phyloP scores from a whole-genome alignment of 2,113 vertebrate species.

The Xenotilapia caudafasciata region DNA sequence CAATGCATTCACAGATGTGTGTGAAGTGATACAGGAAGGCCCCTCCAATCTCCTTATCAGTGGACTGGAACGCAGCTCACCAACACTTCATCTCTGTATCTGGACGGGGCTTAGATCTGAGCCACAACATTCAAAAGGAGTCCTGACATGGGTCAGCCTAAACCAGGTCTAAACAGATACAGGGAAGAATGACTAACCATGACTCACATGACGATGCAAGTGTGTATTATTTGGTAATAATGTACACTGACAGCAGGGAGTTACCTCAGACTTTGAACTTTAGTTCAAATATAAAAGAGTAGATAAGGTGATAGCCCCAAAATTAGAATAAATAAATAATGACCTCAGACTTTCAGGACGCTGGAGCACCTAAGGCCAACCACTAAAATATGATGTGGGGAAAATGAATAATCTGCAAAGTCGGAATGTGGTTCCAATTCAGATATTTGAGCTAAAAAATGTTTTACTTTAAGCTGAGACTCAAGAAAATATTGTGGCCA shows the following conservation, averaged over 20 bases:
- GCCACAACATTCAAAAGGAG: background rate
- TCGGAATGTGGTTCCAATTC: background rate
- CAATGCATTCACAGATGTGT: background rate
- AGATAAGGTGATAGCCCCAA: background rate
- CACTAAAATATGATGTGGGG: no score
- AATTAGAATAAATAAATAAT: background rate
- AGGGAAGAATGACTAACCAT: background rate
- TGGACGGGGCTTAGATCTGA: conserved; percentile 11
- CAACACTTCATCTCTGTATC: background rate
- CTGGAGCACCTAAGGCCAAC: no score
- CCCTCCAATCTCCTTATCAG: conserved; percentile 2
- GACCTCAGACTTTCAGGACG: no score
- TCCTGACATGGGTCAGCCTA: background rate
- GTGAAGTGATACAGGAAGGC: conserved; percentile 34
- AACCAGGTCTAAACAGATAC: background rate
- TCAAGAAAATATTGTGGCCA: background rate
- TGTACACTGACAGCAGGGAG: background rate
- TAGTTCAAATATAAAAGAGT: background rate
- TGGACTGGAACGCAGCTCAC: conserved; percentile 37
- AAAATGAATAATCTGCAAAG: background rate
- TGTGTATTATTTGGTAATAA: background rate
- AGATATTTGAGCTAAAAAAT: background rate
- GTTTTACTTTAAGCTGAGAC: background rate
- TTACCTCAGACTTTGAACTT: background rate
- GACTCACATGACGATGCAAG: background rate